Base-by-base conservation (phyloP, 1,140 invertebrate genomes). In the Conus betulinus region DNA sequence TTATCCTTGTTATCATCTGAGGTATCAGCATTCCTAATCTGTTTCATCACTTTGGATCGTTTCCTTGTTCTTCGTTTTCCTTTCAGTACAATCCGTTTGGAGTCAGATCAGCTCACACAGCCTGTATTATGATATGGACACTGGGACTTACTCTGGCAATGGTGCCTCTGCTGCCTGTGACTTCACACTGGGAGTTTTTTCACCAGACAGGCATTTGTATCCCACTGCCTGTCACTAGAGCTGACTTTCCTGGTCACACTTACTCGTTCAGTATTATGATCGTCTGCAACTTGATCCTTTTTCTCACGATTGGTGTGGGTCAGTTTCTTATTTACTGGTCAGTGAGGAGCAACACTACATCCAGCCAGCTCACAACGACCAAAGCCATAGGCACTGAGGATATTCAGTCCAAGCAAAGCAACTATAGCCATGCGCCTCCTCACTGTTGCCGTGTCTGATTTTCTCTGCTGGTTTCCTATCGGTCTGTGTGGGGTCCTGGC, bases 181-280 rank as follows among this genome's bases (percentile, higher is more conserved):
- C 81, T 3, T 83, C 52, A 83, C 81, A 83, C 81, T 83, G 81
- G 81, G 6, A 53, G 81, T 83, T 83, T 53, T 83, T 39, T 39
- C 20, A 52, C 27, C 81, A 83, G 81, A 83, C 81, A 53, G n/a
- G 81, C 39, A 83, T 83, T 23, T 83, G 81, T 17, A 53, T 83
- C 53, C 81, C 81, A 13, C 81, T 83, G 4, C 81, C 81, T 53
- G 52, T 55, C 39, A 53, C 81, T 0, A 39, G 81, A 52, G 52
- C 23, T 20, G 39, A 83, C 13, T 83, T 83, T n/a, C 27, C 4
- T 3, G 81, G 81, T 83, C 81, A 55, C 39, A 53, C 0, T 15
- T 83, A 83, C 52, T 52, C 81, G 5, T 83, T 83, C 53, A 23
- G 39, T 1, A 39, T 83, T 39, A 83, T 83, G 39, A 53, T 83